phyloP scores from a whole-genome alignment of 2,888 invertebrate genomes.

The Arge pagana region DNA sequence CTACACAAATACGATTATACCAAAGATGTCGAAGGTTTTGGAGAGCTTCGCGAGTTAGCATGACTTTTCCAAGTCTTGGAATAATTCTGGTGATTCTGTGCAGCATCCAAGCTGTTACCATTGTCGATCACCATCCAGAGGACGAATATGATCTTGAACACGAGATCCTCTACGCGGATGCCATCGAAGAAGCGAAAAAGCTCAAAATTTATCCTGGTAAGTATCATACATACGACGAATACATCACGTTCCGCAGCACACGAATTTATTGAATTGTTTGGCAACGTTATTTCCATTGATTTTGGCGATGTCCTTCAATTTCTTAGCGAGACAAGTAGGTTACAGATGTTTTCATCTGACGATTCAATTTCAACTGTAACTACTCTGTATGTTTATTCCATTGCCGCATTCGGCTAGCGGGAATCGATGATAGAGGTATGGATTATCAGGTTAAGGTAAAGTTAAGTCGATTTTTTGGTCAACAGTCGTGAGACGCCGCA shows the following conservation, averaged over 20 bases:
- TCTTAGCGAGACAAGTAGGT: no score
- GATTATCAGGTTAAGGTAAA: no score
- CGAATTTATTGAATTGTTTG: no score
- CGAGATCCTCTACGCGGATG: constrained; percentile 65
- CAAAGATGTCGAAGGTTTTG: constrained; percentile 37
- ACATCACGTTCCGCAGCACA: constrained; percentile 21
- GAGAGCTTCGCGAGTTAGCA: constrained; percentile 8
- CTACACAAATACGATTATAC: no score
- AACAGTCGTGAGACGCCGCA: no score
- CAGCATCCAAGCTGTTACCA: constrained; percentile 44
- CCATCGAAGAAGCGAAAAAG: constrained; percentile 61
- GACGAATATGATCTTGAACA: constrained; percentile 71
- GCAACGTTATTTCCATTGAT: no score
- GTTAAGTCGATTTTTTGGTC: no score
- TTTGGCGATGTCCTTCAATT: no score
- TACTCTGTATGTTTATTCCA: constrained; percentile 19
- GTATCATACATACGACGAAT: constrained; percentile 34
- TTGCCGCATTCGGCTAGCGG: constrained; percentile 29
- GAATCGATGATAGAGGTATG: constrained; percentile 38
- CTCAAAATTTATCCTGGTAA: constrained; percentile 60
- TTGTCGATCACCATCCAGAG: constrained; percentile 48
- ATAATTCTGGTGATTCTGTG: constrained; percentile 30
- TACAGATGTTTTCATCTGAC: constrained; percentile 30
- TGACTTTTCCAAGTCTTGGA: constrained; percentile 5
- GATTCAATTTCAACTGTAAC: constrained; percentile 21